Conservation (phyloP, 2,888 invertebrate genomes). For the Drosophila neotestacea region DNA sequence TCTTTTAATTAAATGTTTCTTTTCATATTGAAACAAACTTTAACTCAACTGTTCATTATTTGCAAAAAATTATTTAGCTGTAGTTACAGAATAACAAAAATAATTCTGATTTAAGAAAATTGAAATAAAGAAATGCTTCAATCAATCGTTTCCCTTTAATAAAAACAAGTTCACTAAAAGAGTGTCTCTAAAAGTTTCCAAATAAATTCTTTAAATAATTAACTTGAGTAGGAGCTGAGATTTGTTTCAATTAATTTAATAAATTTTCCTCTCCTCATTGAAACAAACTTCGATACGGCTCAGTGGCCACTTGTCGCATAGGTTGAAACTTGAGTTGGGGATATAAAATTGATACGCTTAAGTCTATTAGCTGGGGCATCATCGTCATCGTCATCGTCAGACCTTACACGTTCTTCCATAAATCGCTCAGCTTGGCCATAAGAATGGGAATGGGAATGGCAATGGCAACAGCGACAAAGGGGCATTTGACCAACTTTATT, state of each 20-base stretch:
- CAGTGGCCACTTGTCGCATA: conserved; percentile 30
- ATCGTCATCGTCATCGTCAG: conserved; percentile 25
- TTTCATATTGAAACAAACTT: too few relatives aligned
- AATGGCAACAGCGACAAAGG: conserved; percentile 23
- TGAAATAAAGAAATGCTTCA: too few relatives aligned
- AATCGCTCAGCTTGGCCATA: conserved; percentile 41
- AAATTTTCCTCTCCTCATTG: conserved; percentile 15
- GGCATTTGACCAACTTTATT: conserved; percentile 64
- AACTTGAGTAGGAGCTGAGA: conserved; percentile 13
- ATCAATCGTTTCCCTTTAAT: background rate
- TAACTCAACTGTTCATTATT: too few relatives aligned
- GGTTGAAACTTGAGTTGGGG: conserved; percentile 22
- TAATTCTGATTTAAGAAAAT: too few relatives aligned
- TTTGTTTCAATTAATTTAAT: conserved; percentile 34
- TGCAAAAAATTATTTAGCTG: too few relatives aligned
- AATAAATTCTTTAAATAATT: conserved; percentile 49
- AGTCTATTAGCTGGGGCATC: conserved; percentile 44
- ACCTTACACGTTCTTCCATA: conserved; percentile 48
- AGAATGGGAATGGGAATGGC: background rate
- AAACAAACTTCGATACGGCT: conserved; percentile 12
- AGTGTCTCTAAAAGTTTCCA: background rate
- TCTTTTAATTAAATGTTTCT: too few relatives aligned
- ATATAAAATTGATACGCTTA: conserved; percentile 60
- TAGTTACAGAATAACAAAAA: too few relatives aligned
- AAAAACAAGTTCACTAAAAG: background rate